Evolutionary conservation across 2,888 invertebrate species (phyloP).

Genomic region (Encarsia formosa): DNA sequence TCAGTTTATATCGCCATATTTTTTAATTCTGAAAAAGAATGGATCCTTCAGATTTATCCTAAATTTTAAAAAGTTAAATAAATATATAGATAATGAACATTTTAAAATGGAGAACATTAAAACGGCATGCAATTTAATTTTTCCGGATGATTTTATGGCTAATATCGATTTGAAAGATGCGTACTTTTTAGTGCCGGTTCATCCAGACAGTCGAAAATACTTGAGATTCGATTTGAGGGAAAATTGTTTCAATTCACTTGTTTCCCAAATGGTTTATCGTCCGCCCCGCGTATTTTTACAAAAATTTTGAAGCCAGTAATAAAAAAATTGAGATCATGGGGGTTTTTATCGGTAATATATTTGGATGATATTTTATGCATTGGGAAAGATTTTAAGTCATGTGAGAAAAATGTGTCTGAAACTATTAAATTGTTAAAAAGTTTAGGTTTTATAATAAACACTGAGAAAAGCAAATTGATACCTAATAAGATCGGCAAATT

Average conservation of each 20-base stretch:
- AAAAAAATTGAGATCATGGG: neutral
- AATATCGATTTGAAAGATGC: conserved; percentile 2
- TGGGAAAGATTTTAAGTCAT: neutral
- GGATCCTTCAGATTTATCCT: conserved; percentile 14
- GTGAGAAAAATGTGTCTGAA: neutral
- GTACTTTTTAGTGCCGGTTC: neutral
- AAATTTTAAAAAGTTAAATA: conserved; percentile 20
- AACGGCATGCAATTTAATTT: neutral
- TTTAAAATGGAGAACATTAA: conserved; percentile 1
- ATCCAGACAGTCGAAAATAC: neutral
- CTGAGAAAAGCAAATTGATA: neutral
- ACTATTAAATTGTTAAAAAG: neutral
- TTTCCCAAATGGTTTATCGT: neutral
- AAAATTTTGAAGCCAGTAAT: conserved; percentile 8
- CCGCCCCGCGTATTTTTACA: neutral
- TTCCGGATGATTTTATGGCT: neutral
- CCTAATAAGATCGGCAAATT: neutral
- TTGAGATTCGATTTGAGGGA: neutral
- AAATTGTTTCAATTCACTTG: neutral
- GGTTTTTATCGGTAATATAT: neutral
- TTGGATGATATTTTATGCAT: neutral
- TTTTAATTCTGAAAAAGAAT: conserved; percentile 18
- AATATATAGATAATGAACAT: no score
- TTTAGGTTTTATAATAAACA: neutral
- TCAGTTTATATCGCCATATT: conserved; percentile 20